These are phyloP conservation scores for Dynastes maya DNA, from an alignment of 2,888 invertebrate genomes.

Conservation along the genomic window DNA sequence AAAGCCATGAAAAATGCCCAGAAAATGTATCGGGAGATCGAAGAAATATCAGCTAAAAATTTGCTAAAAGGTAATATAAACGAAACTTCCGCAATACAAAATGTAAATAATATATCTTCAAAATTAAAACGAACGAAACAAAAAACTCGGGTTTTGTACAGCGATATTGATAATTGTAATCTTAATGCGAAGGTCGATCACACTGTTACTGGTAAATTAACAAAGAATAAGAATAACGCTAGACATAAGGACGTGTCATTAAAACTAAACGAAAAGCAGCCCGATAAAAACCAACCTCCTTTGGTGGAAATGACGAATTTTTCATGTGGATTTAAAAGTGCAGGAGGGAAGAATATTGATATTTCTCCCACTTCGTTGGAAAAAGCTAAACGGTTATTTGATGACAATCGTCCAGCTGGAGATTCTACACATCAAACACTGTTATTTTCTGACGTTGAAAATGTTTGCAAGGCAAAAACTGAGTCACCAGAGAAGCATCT, in stretches of 20 bases:
- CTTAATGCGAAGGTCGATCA: not conserved
- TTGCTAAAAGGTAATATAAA: not conserved
- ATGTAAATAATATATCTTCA: slow-evolving; percentile 3
- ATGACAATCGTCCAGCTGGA: slow-evolving; percentile 46
- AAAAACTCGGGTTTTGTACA: slow-evolving; percentile 15
- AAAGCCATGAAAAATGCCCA: slow-evolving; percentile 65
- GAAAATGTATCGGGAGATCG: slow-evolving; percentile 62
- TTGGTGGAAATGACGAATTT: not conserved
- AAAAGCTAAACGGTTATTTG: slow-evolving; percentile 61
- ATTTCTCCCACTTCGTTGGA: slow-evolving; percentile 69
- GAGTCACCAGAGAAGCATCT: slow-evolving; percentile 8
- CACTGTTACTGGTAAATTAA: slow-evolving; percentile 53
- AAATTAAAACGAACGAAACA: slow-evolving; percentile 22
- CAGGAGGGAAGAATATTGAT: slow-evolving; percentile 64
- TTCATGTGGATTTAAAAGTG: slow-evolving; percentile 63
- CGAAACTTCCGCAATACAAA: not conserved
- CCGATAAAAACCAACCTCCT: not conserved
- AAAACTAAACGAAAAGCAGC: slow-evolving; percentile 1
- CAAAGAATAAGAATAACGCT: slow-evolving; percentile 64
- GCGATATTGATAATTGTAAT: slow-evolving; percentile 4
- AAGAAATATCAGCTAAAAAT: slow-evolving; percentile 23
- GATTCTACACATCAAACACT: slow-evolving; percentile 33
- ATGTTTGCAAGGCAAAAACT: slow-evolving; percentile 18
- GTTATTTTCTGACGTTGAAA: slow-evolving; percentile 33
- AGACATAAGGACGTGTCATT: slow-evolving; percentile 2